These are phyloP conservation scores for Lynx canadensis DNA, from an alignment of 2,113 vertebrate species.

Conservation along the genomic window DNA sequence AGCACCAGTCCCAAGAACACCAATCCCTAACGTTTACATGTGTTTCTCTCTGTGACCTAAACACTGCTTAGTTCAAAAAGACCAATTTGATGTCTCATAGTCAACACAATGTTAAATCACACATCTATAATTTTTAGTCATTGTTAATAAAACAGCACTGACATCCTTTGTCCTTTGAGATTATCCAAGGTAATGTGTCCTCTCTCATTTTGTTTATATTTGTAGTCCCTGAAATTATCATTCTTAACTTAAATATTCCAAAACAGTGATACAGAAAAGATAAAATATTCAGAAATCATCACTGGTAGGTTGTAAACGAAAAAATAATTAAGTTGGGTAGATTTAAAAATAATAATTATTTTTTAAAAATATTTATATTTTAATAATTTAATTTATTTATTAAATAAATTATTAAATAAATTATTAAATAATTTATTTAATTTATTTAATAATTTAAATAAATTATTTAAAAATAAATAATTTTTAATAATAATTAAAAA, in stretches of 20 bases:
- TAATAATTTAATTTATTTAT: no score
- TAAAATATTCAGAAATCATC: conserved; percentile 1
- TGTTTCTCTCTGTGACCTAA: background rate
- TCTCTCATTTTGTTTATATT: background rate
- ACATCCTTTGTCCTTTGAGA: background rate
- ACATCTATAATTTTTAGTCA: background rate
- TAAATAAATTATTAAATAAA: no score
- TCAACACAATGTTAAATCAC: background rate
- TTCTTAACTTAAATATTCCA: background rate
- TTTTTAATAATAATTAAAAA: no score
- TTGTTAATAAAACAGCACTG: background rate
- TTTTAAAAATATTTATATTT: no score
- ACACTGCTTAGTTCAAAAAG: background rate
- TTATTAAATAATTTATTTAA: no score
- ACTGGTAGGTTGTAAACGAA: background rate
- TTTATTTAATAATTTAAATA: no score
- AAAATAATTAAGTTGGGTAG: background rate
- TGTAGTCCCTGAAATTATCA: background rate
- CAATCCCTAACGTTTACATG: background rate
- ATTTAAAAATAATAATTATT: no score
- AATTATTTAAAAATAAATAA: no score
- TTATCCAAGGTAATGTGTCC: background rate
- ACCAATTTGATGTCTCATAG: background rate
- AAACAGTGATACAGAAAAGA: background rate
- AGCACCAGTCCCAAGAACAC: background rate